These are phyloP conservation scores for Cairina moschata DNA, from an alignment of 2,113 vertebrate genomes.

Conservation along the genomic window DNA sequence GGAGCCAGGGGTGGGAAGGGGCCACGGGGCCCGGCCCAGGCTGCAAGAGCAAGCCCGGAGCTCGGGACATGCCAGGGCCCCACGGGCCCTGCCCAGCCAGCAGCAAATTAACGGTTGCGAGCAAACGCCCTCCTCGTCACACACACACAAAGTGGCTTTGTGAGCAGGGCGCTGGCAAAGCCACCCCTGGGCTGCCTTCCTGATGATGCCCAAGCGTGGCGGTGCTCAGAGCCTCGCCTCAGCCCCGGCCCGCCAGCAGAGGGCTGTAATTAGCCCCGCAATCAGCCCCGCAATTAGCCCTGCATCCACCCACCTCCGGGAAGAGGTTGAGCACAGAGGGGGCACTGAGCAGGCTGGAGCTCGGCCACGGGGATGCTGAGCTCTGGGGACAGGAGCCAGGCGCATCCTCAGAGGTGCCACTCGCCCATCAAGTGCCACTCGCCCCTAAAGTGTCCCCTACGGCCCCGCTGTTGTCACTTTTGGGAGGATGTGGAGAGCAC, in stretches of 20 bases:
- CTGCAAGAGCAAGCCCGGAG: not conserved
- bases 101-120: slow-evolving; percentile 32
- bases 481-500: accelerated
- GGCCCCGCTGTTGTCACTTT: not conserved
- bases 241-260: not conserved
- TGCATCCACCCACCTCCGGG: not conserved
- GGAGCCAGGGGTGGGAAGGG: not conserved
- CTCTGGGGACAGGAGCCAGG: not conserved
- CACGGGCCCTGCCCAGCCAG: not conserved
- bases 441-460: not conserved
- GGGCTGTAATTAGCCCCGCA: not conserved
- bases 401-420: no score
- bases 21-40: not conserved
- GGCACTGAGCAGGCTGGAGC: not conserved
- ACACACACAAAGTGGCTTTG: not conserved
- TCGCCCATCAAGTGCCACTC: no score
- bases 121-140: not conserved
- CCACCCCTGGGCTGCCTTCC: not conserved
- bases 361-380: not conserved
- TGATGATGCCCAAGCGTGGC: not conserved
- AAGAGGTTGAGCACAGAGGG: not conserved
- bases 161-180: not conserved
- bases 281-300: not conserved
- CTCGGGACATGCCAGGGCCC: not conserved
- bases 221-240: not conserved